phyloP scores from a whole-genome alignment of 2,113 vertebrate species.

The Leptodactylus fuscus region DNA sequence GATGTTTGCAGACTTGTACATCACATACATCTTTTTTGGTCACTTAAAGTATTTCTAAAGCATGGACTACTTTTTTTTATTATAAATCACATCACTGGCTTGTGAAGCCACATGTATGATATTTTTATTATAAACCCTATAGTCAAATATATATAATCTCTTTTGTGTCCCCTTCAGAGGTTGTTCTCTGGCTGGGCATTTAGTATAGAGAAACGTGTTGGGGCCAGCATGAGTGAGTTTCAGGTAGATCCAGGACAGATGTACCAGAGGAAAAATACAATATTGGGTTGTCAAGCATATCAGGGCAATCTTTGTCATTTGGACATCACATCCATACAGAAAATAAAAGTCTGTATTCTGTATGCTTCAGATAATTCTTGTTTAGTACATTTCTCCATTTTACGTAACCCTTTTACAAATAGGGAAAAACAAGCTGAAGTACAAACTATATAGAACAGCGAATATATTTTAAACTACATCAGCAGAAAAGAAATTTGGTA shows the following conservation, averaged over 20 bases:
- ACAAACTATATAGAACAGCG: too few species aligned
- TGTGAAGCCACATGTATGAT: background rate
- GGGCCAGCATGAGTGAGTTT: constrained; percentile 10
- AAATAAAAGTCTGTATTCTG: background rate
- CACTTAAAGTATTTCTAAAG: background rate
- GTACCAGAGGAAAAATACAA: background rate
- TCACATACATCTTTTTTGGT: background rate
- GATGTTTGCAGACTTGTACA: background rate
- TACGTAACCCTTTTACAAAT: background rate
- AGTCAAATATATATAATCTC: background rate
- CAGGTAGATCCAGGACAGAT: background rate
- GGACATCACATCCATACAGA: background rate
- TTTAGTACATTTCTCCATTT: too few species aligned
- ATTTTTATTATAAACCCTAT: background rate
- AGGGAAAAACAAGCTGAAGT: background rate
- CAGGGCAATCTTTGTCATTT: background rate
- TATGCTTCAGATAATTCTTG: background rate
- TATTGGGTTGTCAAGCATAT: background rate
- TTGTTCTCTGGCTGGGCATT: background rate
- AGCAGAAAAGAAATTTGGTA: background rate
- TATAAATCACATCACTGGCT: background rate
- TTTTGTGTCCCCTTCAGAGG: background rate
- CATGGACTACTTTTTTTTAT: background rate
- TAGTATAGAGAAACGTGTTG: constrained; percentile 8
- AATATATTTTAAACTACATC: background rate